Percentiles rank a stretch among this genome's conserved stretches.
phyloP scores from a whole-genome alignment of 2,113 vertebrate species.

The Cercocebus atys region DNA sequence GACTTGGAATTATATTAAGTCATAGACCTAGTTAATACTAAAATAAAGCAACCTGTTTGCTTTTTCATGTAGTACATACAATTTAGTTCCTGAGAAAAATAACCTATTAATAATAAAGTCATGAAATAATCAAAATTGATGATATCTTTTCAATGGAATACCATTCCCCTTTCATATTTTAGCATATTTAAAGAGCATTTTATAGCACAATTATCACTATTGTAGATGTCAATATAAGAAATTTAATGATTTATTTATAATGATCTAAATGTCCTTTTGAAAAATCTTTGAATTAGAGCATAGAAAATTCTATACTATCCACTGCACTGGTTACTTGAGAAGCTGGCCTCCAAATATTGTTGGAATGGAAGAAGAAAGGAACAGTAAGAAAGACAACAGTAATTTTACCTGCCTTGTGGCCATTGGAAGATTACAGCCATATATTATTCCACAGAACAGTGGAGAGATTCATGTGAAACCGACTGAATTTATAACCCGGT shows the following conservation, averaged over 20 bases:
- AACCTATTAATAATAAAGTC: not conserved
- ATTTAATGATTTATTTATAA: not conserved
- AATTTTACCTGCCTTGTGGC: constrained; percentile 97
- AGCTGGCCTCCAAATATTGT: constrained; percentile 95
- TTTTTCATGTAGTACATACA: not conserved
- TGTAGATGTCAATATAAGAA: not conserved
- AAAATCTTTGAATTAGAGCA: constrained; percentile 86
- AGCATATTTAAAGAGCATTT: not conserved
- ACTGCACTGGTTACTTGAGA: constrained; percentile 97
- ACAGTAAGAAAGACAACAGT: constrained; percentile 92
- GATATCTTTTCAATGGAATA: not conserved
- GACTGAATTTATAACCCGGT: constrained; percentile 95
- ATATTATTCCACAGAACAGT: constrained; percentile 89
- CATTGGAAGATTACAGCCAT: constrained; percentile 93
- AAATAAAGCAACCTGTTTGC: not conserved
- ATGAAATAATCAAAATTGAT: not conserved
- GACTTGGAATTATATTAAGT: not conserved
- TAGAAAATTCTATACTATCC: constrained; percentile 97
- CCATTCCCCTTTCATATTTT: not conserved
- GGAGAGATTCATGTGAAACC: constrained; percentile 94
- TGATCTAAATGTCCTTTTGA: not conserved
- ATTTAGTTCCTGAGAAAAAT: not conserved
- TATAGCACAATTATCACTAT: not conserved
- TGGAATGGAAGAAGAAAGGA: constrained; percentile 94
- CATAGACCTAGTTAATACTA: not conserved